Conservation (phyloP, 2,888 invertebrate genomes). For the Yponomeuta evonymella region DNA sequence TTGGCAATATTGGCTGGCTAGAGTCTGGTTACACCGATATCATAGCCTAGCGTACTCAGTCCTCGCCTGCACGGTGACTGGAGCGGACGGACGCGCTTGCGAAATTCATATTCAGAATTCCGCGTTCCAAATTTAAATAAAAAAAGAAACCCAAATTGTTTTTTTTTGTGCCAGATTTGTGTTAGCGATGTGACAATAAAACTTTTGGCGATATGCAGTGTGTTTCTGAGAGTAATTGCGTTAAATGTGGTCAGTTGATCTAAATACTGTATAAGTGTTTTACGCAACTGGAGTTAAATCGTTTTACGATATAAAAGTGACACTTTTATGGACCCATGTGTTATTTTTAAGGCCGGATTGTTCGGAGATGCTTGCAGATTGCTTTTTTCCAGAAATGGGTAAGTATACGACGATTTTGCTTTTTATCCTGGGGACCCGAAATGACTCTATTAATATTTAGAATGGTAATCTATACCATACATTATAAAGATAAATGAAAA, state of each 20-base stretch:
- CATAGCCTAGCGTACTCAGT: background rate
- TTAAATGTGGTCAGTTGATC: background rate
- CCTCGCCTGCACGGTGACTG: background rate
- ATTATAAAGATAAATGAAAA: no score
- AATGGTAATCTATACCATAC: no score
- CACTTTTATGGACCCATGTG: background rate
- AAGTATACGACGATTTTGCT: background rate
- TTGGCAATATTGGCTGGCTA: background rate
- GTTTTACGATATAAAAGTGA: background rate
- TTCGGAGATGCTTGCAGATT: background rate
- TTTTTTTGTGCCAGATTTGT: background rate
- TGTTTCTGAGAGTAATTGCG: background rate
- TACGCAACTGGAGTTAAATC: background rate
- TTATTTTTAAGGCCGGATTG: slow-evolving; percentile 1
- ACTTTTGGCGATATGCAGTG: background rate
- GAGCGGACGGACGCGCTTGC: background rate
- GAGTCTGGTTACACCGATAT: background rate
- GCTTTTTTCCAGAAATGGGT: background rate
- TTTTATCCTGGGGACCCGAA: background rate
- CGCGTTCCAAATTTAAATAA: background rate
- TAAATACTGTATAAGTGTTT: background rate
- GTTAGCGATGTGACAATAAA: background rate
- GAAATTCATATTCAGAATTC: background rate
- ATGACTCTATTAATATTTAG: background rate
- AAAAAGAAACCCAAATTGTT: background rate